Evolutionary conservation across 2,888 invertebrate species (phyloP).

Genomic region (Malthinus flaveolus): DNA sequence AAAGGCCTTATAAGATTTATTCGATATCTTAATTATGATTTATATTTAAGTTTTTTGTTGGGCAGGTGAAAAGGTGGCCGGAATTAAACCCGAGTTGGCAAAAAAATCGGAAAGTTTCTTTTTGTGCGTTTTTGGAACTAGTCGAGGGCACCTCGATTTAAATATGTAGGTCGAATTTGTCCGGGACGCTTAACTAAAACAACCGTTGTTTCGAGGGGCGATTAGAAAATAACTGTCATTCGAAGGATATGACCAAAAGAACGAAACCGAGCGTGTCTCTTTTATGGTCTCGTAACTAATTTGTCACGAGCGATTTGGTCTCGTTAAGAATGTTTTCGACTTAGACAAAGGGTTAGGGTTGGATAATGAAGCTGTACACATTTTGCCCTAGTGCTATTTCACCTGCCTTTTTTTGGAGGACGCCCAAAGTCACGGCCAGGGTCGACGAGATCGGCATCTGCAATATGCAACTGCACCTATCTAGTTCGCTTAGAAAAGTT

Average conservation of each 20-base stretch:
- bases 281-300: not conserved
- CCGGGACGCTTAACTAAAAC: too few relatives aligned
- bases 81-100: too few relatives aligned
- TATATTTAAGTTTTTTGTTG: not conserved
- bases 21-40: conserved; percentile 5
- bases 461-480: conserved; percentile 51
- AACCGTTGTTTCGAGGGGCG: too few relatives aligned
- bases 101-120: too few relatives aligned
- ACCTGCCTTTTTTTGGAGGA: conserved; percentile 46
- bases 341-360: conserved; percentile 19
- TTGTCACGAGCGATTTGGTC: not conserved
- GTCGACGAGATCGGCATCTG: conserved; percentile 55
- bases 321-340: not conserved
- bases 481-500: conserved; percentile 19
- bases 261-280: too few relatives aligned
- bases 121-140: not conserved
- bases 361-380: conserved; percentile 13
- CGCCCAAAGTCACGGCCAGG: conserved; percentile 56
- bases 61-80: not conserved
- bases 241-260: too few relatives aligned
- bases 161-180: too few relatives aligned
- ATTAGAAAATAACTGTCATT: too few relatives aligned
- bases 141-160: too few relatives aligned
- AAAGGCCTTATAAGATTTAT: conserved; percentile 1
- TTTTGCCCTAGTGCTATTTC: conserved; percentile 34